Percentiles rank a stretch among this genome's conserved stretches.
These are phyloP conservation scores for Crocidura indochinensis DNA, from an alignment of 2,797 vertebrate species.

Conservation along the genomic window DNA sequence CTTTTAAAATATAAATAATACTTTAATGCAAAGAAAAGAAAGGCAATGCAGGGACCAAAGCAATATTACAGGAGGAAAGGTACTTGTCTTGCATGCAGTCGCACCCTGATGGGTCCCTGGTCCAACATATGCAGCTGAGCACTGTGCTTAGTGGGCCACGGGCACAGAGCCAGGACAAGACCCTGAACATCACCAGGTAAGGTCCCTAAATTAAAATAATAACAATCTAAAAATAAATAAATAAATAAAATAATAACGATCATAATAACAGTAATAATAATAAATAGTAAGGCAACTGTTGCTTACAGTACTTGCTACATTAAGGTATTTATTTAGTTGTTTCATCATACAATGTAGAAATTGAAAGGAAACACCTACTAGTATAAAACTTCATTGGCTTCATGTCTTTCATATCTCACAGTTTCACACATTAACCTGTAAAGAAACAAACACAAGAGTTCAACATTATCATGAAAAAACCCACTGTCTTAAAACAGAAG, in stretches of 20 bases:
- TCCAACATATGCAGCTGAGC: too few relatives aligned
- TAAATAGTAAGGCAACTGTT: not conserved
- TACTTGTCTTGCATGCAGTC: too few relatives aligned
- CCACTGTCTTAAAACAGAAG: constrained; percentile 17
- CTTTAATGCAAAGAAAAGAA: constrained; percentile 2
- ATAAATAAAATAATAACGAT: not conserved
- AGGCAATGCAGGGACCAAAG: too few relatives aligned
- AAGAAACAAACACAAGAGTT: constrained; percentile 74
- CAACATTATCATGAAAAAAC: constrained; percentile 26
- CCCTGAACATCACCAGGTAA: too few relatives aligned
- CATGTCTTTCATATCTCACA: constrained; percentile 97
- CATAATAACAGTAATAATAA: too few relatives aligned
- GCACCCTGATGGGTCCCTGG: too few relatives aligned
- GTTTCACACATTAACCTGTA: constrained; percentile 99
- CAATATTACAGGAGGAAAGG: too few relatives aligned
- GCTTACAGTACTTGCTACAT: constrained; percentile 19
- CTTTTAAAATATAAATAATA: constrained; percentile 51
- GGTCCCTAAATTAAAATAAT: not conserved
- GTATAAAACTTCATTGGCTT: constrained; percentile 99
- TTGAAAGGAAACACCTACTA: constrained; percentile 94
- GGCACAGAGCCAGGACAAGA: too few relatives aligned
- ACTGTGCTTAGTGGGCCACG: too few relatives aligned
- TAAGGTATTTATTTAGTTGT: constrained; percentile 54
- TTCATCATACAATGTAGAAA: not conserved
- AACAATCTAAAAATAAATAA: too few relatives aligned